Evolutionary conservation across 2,888 invertebrate genomes (phyloP), one percentile per base, ranked within the genome.

Genomic region (Phengaris alcon): DNA sequence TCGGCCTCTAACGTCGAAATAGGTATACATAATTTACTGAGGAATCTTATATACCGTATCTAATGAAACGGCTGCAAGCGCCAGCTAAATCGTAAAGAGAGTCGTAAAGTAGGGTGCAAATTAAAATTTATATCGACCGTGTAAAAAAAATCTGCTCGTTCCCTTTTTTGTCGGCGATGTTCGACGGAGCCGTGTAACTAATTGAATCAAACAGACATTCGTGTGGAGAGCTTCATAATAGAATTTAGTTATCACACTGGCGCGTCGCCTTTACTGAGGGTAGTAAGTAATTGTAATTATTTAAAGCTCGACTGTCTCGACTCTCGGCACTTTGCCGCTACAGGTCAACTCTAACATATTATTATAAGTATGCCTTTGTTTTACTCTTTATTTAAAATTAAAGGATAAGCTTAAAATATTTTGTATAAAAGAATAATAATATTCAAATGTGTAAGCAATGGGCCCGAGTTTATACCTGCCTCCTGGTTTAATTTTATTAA

Each of bases 71-170:
- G 89, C 89, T 90, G 86, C 90, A 88, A 88, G 88, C 88, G 88
- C 85, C 90, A 86, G 88, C 88, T 87, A 89, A 90, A 91, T 89
- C 91, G 90, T 91, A 92, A 93, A 92, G 89, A 89, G 90, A 82
- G 87, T 87, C 89, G 88, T 92, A 91, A 93, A 93, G 89, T 91
- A 89, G 88, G 87, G 85, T 85, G 89, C 90, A 92, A 92, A 92
- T 93, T 92, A 90, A 91, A 93, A 91, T 93, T 92, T 91, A 91
- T 91, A 91, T 90, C 88, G 90, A 84, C 91, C 88, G 90, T 91
- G 91, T 91, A 91, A 91, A 92, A 91, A 88, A 72, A 13, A 54
- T 51, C 68, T 35, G 44, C 69, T 69, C 15, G 69, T 44, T 72
- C 13, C 57, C 59, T 70, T 70, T 70, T 72, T 52, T 48, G 51